A percentile compares a stretch with the other conserved stretches of the same genome.
phyloP scores from a whole-genome alignment of 2,888 invertebrate species.

The Caradrina clavipalpis region DNA sequence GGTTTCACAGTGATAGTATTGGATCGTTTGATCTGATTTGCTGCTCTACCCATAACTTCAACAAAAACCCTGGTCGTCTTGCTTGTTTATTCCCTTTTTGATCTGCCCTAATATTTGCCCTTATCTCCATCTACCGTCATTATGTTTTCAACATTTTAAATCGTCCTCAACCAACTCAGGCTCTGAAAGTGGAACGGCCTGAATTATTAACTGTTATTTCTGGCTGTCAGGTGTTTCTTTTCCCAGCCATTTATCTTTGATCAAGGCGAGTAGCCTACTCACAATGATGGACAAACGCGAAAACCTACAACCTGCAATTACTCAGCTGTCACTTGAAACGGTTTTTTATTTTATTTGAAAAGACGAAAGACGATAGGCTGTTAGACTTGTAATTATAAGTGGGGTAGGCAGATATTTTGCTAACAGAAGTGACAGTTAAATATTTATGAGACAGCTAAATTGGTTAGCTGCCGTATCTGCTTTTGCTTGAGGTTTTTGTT shows the following conservation, averaged over 20 bases:
- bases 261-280: conserved; percentile 29
- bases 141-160: background rate
- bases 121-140: background rate
- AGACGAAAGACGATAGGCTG: background rate
- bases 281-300: conserved; percentile 36
- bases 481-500: too few relatives aligned
- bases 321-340: conserved; percentile 37
- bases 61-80: background rate
- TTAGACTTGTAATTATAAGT: background rate
- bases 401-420: background rate
- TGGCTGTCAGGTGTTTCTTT: conserved; percentile 33
- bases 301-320: conserved; percentile 35
- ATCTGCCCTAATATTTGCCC: background rate
- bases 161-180: conserved; percentile 2
- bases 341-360: conserved; percentile 5
- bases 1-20: too few relatives aligned
- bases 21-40: too few relatives aligned
- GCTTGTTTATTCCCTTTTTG: too few relatives aligned
- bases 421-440: too few relatives aligned
- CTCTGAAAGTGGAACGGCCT: conserved; percentile 39
- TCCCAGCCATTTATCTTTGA: conserved; percentile 43
- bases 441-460: too few relatives aligned
- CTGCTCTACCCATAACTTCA: background rate
- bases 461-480: too few relatives aligned
- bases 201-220: conserved; percentile 31